These are phyloP conservation scores for Rana temporaria DNA, from an alignment of 2,113 vertebrate genomes.

Conservation along the genomic window DNA sequence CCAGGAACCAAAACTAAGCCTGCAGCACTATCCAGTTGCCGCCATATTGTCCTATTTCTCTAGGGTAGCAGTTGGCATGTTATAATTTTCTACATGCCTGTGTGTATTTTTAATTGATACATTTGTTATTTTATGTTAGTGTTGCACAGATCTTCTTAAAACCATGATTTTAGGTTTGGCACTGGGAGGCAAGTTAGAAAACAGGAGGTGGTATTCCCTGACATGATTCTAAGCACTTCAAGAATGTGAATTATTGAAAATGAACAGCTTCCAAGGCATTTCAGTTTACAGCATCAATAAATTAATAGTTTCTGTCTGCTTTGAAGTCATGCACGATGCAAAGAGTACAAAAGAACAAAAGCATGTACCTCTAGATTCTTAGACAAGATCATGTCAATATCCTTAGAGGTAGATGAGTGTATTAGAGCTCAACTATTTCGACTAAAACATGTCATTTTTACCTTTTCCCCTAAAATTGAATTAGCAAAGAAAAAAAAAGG, in stretches of 20 bases:
- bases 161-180: background rate
- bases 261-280: conserved; percentile 39
- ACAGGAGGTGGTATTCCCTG: conserved; percentile 26
- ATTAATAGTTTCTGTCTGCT: conserved; percentile 32
- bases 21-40: too few relatives aligned
- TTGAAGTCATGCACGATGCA: conserved; percentile 10
- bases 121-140: conserved; percentile 12
- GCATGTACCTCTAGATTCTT: conserved; percentile 1
- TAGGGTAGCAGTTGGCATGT: background rate
- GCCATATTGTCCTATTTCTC: background rate
- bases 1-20: too few relatives aligned
- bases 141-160: conserved; percentile 9
- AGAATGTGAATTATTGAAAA: conserved; percentile 48
- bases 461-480: too few relatives aligned
- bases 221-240: conserved; percentile 34
- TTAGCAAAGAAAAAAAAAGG: too few relatives aligned
- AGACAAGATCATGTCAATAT: background rate
- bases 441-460: background rate
- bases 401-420: background rate
- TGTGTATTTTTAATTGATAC: conserved; percentile 1
- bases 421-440: too few relatives aligned
- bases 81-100: background rate
- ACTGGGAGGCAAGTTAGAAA: conserved; percentile 3
- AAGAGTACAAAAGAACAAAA: conserved; percentile 1
- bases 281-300: conserved; percentile 37